Base-by-base conservation (phyloP, 2,888 invertebrate species). In the Leptinotarsa rubiginosa region DNA sequence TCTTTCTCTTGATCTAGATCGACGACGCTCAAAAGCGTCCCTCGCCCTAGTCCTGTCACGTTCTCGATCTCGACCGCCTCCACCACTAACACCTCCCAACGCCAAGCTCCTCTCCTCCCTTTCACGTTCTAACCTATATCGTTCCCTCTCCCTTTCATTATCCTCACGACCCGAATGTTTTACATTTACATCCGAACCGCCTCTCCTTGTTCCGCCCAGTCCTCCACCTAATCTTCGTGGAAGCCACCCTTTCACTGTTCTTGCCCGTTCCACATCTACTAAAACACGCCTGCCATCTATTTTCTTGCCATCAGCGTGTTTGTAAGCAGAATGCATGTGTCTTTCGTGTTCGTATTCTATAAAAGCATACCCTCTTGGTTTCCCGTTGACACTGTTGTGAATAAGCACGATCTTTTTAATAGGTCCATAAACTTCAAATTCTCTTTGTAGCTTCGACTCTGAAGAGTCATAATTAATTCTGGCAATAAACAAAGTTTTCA, bases 301-400 rank as follows among this genome's bases (percentile, higher is more conserved):
- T 92, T 99, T 99, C 93, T 98, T 98, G 84, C 99, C 99, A 90
- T 99, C 99, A 70, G 99, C 99, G 90, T 99, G 97, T 90, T 99
- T 99, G 92, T 99, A 99, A 78, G 99, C 99, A 88, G 98, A 97
- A 90, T 99, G 99, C 99, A 99, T 99, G 89, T 99, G 99, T 78
- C 98, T 90, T 89, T 99, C 99, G 88, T 98, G 97, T 88, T 99
- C 98, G 89, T 98, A 99, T 89, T 99, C 99, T 85, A 99, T 98
- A 92, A 99, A 99, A 65, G 99, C 99, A 90, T 99, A 99, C 78
- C 99, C 99, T 81, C 99, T 92, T 12, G 98, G 99, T 89, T 99
- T 99, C 82, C 94, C 95, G 86, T 92, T 94, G 79, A 94, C 92
- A 80, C 93, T 94, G 89, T 96, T 96, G 86, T 93, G 95, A 79